Base-by-base conservation (phyloP, 2,113 vertebrate species). In the Sorex fumeus region DNA sequence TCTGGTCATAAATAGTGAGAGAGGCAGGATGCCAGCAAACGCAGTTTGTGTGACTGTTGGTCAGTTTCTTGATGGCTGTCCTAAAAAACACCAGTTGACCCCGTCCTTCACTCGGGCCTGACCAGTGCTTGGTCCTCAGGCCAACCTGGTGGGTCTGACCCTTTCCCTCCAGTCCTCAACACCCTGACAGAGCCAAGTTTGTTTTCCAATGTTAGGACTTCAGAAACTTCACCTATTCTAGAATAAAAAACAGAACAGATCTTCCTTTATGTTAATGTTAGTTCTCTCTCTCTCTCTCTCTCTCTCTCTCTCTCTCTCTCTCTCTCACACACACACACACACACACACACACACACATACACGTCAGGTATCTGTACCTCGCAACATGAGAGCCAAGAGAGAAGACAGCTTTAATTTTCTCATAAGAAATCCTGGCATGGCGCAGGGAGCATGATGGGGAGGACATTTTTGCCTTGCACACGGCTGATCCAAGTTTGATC, bases 61-160 rank as follows among this genome's bases (percentile, higher is more conserved):
- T 96, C 66, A 10, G 0, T 87, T 66, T 79, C 57, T 86, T 75
- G 32, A 28, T 79, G 36, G 74, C 57, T 89, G 62, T 70, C 71
- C 45, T 88, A 62, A 40, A 40, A 91, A 88, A 70, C 64, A 43
- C 3, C 64, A 67, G 10, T 69, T 71, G 74, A 66, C 78, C 69
- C 4, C 1, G 0, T 69, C 34, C 28, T 93, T 84, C 34, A 32
- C n/a, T 50, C 66, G 10, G 4, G 30, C 47, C 76, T 12, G 50
- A 43, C 19, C 30, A 36, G 27, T 40, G 8, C 34, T 30, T 76
- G 67, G 60, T 34, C 40, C 18, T 76, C 67, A 87, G 34, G 21
- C 25, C 45, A 3, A 87, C 21, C 62, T 79, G 27, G 28, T 83
- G 21, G 62, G 23, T 36, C 30, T 83, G 82, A 21, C 66, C 67